Percentiles rank a stretch among this genome's conserved stretches.
Evolutionary conservation across 2,113 vertebrate species (phyloP).

Genomic region (Varanus salvator): DNA sequence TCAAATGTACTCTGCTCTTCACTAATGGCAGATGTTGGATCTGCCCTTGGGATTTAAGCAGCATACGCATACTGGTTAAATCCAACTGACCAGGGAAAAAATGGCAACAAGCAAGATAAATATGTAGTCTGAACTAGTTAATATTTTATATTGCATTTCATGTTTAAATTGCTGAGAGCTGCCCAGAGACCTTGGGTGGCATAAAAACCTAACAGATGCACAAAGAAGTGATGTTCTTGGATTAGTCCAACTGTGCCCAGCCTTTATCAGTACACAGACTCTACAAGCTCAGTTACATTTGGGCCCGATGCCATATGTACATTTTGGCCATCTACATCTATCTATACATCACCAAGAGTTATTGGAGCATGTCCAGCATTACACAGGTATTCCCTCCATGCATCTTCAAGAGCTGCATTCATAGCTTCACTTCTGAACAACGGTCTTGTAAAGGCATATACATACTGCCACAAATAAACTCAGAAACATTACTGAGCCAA

Average conservation of each 20-base stretch:
- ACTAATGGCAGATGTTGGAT: no score
- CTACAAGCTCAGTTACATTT: neutral
- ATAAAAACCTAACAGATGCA: no score
- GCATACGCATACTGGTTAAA: neutral
- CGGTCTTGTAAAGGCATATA: neutral
- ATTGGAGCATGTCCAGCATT: no score
- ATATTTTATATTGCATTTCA: no score
- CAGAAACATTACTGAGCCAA: neutral
- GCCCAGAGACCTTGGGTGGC: no score
- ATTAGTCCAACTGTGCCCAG: neutral
- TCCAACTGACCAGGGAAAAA: neutral
- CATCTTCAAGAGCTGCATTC: neutral
- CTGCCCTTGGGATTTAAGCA: neutral
- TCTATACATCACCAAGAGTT: neutral
- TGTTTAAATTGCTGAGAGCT: no score
- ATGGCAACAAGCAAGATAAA: no score
- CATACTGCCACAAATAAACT: neutral
- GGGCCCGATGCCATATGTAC: neutral
- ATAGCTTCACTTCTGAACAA: neutral
- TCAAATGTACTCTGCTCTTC: neutral
- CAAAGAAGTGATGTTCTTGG: neutral
- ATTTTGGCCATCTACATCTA: neutral
- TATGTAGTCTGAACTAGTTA: no score
- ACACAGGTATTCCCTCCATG: neutral
- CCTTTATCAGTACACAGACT: neutral